Percentiles rank a stretch among this genome's conserved stretches.
Evolutionary conservation across 2,113 vertebrate species (phyloP).

Genomic region (Connochaetes taurinus): DNA sequence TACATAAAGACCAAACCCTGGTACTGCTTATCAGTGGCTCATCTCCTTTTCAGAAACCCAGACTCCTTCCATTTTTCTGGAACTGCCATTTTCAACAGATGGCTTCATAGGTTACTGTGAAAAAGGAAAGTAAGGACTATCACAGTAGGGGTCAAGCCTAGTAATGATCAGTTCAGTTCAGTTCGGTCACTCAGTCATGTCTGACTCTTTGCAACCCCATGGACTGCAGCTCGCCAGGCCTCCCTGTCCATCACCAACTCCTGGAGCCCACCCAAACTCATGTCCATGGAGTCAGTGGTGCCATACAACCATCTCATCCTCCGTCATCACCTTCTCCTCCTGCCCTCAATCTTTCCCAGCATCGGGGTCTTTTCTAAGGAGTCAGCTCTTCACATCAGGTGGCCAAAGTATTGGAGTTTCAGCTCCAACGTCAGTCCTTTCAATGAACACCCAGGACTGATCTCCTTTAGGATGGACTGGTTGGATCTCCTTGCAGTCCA

Average conservation of each 20-base stretch:
- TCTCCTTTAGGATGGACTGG: not conserved
- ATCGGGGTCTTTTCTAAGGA: not conserved
- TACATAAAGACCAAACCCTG: not conserved
- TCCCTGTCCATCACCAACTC: not conserved
- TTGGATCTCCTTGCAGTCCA: not conserved
- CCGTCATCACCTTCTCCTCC: not conserved
- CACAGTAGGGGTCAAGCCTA: not conserved
- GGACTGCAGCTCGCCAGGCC: not conserved
- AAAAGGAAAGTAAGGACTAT: not conserved
- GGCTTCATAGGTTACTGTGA: not conserved
- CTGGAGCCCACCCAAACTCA: not conserved
- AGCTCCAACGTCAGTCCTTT: not conserved
- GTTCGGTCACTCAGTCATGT: not conserved
- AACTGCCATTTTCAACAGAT: not conserved
- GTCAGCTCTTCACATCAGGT: not conserved
- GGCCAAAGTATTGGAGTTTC: not conserved
- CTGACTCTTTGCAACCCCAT: not conserved
- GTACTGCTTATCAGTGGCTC: not conserved
- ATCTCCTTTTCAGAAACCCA: not conserved
- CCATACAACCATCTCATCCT: not conserved
- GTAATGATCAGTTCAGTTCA: not conserved
- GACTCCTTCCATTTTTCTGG: not conserved
- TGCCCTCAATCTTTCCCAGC: not conserved
- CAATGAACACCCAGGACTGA: not conserved
- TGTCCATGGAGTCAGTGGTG: not conserved